phyloP scores from a whole-genome alignment of 2,888 invertebrate genomes.

The Perizoma affinitatum region DNA sequence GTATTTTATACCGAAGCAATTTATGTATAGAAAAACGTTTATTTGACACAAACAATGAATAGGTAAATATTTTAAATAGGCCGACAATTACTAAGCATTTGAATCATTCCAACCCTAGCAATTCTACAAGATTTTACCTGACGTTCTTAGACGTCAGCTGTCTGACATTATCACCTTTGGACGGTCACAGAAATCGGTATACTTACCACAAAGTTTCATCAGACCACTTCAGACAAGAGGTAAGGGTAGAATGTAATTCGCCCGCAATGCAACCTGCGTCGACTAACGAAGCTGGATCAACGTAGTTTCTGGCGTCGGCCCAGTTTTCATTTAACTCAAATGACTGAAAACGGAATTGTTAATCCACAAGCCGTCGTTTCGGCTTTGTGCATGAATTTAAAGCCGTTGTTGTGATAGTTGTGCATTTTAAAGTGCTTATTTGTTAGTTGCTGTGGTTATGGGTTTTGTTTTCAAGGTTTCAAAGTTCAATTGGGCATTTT shows the following conservation, averaged over 20 bases:
- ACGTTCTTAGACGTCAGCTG: too few species aligned
- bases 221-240: conserved; percentile 1
- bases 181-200: too few species aligned
- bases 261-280: background rate
- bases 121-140: too few species aligned
- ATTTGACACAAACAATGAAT: too few species aligned
- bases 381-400: conserved; percentile 22
- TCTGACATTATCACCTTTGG: too few species aligned
- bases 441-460: background rate
- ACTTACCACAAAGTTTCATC: background rate
- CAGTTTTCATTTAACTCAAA: conserved; percentile 10
- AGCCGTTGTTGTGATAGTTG: conserved; percentile 10
- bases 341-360: conserved; percentile 29
- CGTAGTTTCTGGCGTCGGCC: background rate
- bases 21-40: too few species aligned
- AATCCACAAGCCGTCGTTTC: conserved; percentile 7
- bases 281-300: conserved; percentile 8
- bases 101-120: too few species aligned
- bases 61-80: too few species aligned
- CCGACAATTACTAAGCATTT: too few species aligned
- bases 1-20: too few species aligned
- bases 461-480: background rate
- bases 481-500: too few species aligned
- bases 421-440: conserved; percentile 3
- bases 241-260: background rate